Evolutionary conservation across 1,140 invertebrate genomes (phyloP).

Genomic region (Drosophila rhopaloa): DNA sequence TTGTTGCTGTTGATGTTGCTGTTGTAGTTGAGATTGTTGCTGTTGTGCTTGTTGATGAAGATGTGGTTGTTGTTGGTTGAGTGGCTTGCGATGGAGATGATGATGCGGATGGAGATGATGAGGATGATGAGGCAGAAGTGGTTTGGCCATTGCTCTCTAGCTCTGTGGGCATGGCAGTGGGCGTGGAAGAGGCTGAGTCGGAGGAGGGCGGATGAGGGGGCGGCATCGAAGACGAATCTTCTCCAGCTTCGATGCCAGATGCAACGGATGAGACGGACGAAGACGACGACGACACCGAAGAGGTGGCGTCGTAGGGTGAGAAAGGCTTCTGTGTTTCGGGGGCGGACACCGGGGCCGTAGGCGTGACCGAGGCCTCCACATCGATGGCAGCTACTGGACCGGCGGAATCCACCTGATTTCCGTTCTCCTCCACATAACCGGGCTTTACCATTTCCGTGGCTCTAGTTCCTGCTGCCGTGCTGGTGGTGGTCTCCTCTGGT

Average conservation of each 20-base stretch:
- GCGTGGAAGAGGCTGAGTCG: neutral
- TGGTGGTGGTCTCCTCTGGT: conserved; percentile 33
- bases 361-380: conserved; percentile 47
- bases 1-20: conserved; percentile 49
- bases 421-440: conserved; percentile 23
- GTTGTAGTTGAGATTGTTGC: conserved; percentile 61
- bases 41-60: conserved; percentile 21
- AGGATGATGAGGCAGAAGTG: conserved; percentile 13
- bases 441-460: conserved; percentile 47
- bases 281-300: conserved; percentile 29
- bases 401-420: conserved; percentile 48
- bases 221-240: conserved; percentile 20
- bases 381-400: conserved; percentile 26
- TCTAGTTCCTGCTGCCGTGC: conserved; percentile 2
- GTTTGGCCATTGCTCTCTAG: conserved; percentile 17
- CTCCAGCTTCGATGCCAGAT: conserved; percentile 5
- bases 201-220: conserved; percentile 7
- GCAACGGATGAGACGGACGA: conserved; percentile 18
- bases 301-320: conserved; percentile 52
- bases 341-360: conserved; percentile 26
- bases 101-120: conserved; percentile 25
- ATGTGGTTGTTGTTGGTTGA: conserved; percentile 35
- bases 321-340: conserved; percentile 29
- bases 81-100: conserved; percentile 25
- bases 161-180: conserved; percentile 22